These are phyloP conservation scores for Lithophane leautieri DNA, from an alignment of 2,888 invertebrate genomes.

Conservation along the genomic window DNA sequence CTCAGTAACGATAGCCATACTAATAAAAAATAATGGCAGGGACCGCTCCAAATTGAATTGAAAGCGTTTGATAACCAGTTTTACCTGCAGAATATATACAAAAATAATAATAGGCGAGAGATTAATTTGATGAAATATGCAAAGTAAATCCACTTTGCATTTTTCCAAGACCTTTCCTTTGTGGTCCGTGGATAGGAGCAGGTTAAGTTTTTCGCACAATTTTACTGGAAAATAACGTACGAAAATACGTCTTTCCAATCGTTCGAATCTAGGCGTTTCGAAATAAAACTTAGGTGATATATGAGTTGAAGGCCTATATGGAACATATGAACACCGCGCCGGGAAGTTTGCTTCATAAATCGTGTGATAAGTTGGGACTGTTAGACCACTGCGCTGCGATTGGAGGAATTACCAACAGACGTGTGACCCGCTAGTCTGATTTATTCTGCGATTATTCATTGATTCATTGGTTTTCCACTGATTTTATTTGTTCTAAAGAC, in stretches of 20 bases:
- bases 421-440: constrained; percentile 40
- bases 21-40: constrained; percentile 64
- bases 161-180: constrained; percentile 15
- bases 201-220: background rate
- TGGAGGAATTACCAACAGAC: constrained; percentile 42
- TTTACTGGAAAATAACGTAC: constrained; percentile 15
- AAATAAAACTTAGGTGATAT: constrained; percentile 69
- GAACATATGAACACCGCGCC: constrained; percentile 69
- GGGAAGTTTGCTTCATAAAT: constrained; percentile 77
- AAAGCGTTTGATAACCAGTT: constrained; percentile 46
- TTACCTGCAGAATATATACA: constrained; percentile 37
- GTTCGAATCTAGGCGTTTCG: constrained; percentile 38
- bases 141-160: constrained; percentile 24
- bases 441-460: constrained; percentile 44
- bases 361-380: constrained; percentile 69
- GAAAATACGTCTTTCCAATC: constrained; percentile 25
- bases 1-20: constrained; percentile 39
- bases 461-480: constrained; percentile 27
- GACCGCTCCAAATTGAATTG: constrained; percentile 57
- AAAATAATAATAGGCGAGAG: constrained; percentile 31
- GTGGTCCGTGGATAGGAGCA: background rate
- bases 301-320: constrained; percentile 67
- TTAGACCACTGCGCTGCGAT: constrained; percentile 46
- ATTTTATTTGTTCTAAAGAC: background rate
- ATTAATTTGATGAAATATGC: constrained; percentile 42